A percentile compares a stretch with the other conserved stretches of the same genome.
Evolutionary conservation across 2,113 vertebrate species (phyloP).

Genomic region (Ptilonorhynchus violaceus): DNA sequence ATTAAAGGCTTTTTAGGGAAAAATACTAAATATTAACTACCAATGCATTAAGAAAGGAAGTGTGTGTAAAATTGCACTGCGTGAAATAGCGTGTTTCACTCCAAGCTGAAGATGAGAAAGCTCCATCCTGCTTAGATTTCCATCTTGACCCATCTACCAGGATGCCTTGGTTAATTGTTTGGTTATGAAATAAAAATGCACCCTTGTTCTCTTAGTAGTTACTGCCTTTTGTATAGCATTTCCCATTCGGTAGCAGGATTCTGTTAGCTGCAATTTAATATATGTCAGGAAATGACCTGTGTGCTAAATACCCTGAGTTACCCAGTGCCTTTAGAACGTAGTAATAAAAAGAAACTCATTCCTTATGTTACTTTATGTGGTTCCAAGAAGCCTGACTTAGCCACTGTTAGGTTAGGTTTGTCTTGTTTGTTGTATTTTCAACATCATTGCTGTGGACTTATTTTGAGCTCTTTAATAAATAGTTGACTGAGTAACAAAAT

Average conservation of each 20-base stretch:
- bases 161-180: neutral
- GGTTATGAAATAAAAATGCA: neutral
- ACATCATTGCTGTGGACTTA: neutral
- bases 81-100: neutral
- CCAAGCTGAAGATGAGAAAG: neutral
- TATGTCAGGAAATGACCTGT: neutral
- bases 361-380: neutral
- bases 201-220: neutral
- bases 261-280: neutral
- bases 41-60: neutral
- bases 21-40: neutral
- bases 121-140: neutral
- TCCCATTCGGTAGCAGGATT: neutral
- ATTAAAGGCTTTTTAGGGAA: neutral
- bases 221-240: neutral
- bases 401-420: neutral
- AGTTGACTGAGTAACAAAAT: slow-evolving; percentile 61
- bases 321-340: neutral
- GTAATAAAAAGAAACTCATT: neutral
- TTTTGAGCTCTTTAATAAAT: neutral
- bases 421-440: neutral
- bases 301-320: neutral
- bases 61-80: neutral
- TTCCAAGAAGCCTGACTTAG: neutral
- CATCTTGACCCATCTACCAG: neutral